A percentile compares a stretch with the other conserved stretches of the same genome.
Conservation (phyloP, 2,113 vertebrate genomes). For the Corythornis vintsioides region DNA sequence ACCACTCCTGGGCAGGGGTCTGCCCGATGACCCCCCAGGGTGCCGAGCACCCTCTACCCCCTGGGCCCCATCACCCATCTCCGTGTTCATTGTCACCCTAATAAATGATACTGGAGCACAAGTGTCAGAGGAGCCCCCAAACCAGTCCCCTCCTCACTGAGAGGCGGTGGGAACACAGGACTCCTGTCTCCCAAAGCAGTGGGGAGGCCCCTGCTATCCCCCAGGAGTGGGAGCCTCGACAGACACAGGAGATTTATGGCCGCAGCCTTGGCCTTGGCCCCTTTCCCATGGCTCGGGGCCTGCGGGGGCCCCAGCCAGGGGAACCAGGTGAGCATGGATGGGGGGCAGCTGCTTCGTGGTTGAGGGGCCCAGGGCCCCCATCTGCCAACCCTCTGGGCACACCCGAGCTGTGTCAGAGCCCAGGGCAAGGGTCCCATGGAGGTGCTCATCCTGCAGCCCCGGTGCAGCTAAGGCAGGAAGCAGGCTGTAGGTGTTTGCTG, state of each 20-base stretch:
- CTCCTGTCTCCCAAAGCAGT: fast-evolving
- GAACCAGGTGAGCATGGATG: not conserved
- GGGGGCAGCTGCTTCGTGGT: not conserved
- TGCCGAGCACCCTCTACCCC: fast-evolving
- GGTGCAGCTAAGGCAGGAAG: not conserved
- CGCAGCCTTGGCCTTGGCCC: not conserved
- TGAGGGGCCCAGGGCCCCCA: not conserved
- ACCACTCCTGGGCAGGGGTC: not conserved
- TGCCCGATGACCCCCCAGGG: fast-evolving
- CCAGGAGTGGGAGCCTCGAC: fast-evolving
- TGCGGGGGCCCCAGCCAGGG: not conserved
- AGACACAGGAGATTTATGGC: not conserved
- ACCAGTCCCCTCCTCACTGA: no score
- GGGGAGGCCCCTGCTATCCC: not conserved
- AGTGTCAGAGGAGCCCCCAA: no score
- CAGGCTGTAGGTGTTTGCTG: not conserved
- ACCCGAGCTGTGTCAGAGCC: not conserved
- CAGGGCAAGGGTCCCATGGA: not conserved
- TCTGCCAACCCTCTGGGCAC: not conserved
- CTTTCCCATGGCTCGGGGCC: not conserved
- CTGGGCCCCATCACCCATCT: not conserved
- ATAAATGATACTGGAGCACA: constrained; percentile 1
- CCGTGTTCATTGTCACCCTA: not conserved
- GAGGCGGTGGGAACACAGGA: no score
- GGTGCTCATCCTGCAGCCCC: not conserved